Evolutionary conservation across 2,888 invertebrate genomes (phyloP), one percentile per base, ranked within the genome.

Genomic region (Rotaria socialis): DNA sequence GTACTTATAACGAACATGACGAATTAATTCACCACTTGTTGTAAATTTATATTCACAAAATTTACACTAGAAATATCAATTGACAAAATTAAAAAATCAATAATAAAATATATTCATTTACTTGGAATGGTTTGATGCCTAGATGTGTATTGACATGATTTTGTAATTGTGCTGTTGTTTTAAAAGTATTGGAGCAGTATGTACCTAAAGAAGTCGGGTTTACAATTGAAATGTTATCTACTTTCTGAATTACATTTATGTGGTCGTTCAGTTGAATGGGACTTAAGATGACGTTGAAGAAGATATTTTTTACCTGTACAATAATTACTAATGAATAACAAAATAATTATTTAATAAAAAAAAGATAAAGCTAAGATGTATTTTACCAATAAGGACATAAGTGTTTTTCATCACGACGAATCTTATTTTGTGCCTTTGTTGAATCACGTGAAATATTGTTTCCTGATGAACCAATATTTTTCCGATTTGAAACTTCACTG

Each of bases 41-140:
- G 96, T 96, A 91, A 96, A 96, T 4, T 95, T 94, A 87, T 94
- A 94, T 87, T 94, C 94, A 91, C 96, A 96, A 80, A 67, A 58
- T 47, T 80, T 84, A n/a, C 86, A 86, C 84, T 86, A 80, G 8
- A 43, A 22, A 22, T 2, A 43, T 47, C 11, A 47, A 47, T 47
- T 47, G 14, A 52, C 16, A 52, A 52, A 16, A 3, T 16, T 4
- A 5, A 52, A 14, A 1, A 52, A 14, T 50, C 1, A 52, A 16
- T 16, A 52, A 52, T 52, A 52, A 16, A 35, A 35, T 35, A 35
- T 2, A 35, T 14, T 52, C 10, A 10, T 35, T 80, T 84, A 43
- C 86, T 84, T 86, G 74, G 27, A 74, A 85, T 19, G 86, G 86
- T 50, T 86, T 86, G 5, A 86, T 80, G 60, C 86, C 86, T 22